Evolutionary conservation across 2,797 vertebrate species (phyloP).

Genomic region (Erithacus rubecula): DNA sequence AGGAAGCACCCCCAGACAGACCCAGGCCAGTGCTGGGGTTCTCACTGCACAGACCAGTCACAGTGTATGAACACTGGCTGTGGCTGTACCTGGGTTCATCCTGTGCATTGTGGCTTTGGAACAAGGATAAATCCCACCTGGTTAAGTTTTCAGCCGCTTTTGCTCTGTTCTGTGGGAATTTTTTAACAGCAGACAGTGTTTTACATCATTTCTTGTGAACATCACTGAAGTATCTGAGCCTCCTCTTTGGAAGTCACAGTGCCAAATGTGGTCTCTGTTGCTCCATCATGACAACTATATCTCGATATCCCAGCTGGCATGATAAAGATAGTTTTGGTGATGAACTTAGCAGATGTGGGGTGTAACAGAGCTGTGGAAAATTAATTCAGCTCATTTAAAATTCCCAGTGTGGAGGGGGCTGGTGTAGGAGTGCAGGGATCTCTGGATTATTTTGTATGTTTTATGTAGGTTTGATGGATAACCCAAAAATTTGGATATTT

Average conservation of each 20-base stretch:
- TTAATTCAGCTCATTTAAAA: background rate
- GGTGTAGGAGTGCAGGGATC: background rate
- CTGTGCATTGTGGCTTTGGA: fast-evolving
- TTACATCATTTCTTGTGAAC: background rate
- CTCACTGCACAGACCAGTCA: background rate
- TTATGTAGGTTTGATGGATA: background rate
- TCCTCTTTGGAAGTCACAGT: background rate
- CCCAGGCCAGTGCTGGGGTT: fast-evolving
- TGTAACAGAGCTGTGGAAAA: background rate
- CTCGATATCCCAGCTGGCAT: background rate
- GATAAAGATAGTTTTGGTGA: background rate
- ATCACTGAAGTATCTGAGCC: background rate
- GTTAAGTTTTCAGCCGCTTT: background rate
- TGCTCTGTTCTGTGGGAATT: background rate
- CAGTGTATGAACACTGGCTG: background rate
- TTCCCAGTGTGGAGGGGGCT: background rate
- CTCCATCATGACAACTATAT: background rate
- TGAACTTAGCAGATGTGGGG: background rate
- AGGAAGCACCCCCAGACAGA: background rate
- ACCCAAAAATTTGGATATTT: background rate
- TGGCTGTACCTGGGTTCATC: background rate
- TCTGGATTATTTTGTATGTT: background rate
- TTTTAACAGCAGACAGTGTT: background rate
- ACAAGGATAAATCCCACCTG: background rate
- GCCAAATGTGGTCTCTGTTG: background rate